These are phyloP conservation scores for Dynastes grantii DNA, from an alignment of 2,888 invertebrate species.

Conservation along the genomic window DNA sequence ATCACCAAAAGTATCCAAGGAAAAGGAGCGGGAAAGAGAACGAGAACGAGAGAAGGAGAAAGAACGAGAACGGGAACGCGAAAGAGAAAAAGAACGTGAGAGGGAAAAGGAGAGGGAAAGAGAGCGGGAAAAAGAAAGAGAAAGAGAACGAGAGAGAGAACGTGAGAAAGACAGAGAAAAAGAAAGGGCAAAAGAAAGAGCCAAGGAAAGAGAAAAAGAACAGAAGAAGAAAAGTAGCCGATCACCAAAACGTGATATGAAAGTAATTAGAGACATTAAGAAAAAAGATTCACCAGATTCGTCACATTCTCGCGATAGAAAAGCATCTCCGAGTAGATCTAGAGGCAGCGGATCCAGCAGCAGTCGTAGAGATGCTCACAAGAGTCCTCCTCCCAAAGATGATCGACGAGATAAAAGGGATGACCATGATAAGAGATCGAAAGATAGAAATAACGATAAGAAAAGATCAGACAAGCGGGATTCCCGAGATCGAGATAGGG, in stretches of 20 bases:
- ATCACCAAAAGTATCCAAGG: conserved; percentile 65
- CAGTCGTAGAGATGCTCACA: conserved; percentile 63
- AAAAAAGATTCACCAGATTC: conserved; percentile 70
- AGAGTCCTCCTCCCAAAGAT: conserved; percentile 70
- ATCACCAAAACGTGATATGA: conserved; percentile 67
- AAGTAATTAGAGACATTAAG: conserved; percentile 62
- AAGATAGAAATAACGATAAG: conserved; percentile 61
- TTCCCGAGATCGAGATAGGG: conserved; percentile 78
- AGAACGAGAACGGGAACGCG: conserved; percentile 66
- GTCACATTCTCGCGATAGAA: conserved; percentile 63
- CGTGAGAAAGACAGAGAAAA: conserved; percentile 63
- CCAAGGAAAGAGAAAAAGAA: conserved; percentile 69
- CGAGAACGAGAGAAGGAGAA: conserved; percentile 72
- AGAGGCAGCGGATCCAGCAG: conserved; percentile 61
- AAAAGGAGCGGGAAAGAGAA: conserved; percentile 62
- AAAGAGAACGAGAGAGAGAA: conserved; percentile 72
- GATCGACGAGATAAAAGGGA: conserved; percentile 68
- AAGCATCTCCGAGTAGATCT: conserved; percentile 64
- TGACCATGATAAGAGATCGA: conserved; percentile 61
- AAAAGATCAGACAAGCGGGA: conserved; percentile 73
- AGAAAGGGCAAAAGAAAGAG: conserved; percentile 63
- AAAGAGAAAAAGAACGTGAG: conserved; percentile 66
- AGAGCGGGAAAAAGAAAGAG: conserved; percentile 72
- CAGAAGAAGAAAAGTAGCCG: conserved; percentile 63
- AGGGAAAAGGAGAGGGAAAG: conserved; percentile 70